phyloP scores from a whole-genome alignment of 2,113 vertebrate species.

The Parotia lawesii region DNA sequence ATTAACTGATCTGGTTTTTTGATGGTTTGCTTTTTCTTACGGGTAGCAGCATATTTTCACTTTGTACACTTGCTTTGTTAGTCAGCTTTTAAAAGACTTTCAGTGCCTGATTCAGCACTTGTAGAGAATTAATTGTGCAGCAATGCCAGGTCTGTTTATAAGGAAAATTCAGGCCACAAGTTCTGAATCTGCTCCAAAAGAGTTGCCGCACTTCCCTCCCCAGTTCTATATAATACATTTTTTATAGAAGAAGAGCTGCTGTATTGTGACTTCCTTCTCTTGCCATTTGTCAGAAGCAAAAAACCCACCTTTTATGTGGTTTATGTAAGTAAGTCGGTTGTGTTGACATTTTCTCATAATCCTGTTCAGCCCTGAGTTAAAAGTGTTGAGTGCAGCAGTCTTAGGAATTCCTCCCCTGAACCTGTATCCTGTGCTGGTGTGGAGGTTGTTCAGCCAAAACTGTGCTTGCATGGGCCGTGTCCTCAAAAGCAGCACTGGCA shows the following conservation, averaged over 20 bases:
- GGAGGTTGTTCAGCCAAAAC: neutral
- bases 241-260: neutral
- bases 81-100: neutral
- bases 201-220: neutral
- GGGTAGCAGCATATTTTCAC: neutral
- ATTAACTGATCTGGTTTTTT: neutral
- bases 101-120: neutral
- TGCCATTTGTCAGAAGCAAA: neutral
- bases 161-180: neutral
- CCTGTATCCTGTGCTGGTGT: neutral
- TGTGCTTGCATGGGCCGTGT: accelerated
- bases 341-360: neutral
- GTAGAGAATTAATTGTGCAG: neutral
- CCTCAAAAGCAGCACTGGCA: neutral
- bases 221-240: neutral
- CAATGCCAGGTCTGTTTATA: neutral
- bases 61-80: neutral
- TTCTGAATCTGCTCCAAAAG: neutral
- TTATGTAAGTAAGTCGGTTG: neutral
- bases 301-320: neutral
- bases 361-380: neutral
- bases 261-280: neutral
- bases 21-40: neutral
- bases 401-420: neutral
- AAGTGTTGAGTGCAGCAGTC: neutral